Evolutionary conservation across 1,140 invertebrate genomes (phyloP).

Genomic region (Drosophila oshimai): DNA sequence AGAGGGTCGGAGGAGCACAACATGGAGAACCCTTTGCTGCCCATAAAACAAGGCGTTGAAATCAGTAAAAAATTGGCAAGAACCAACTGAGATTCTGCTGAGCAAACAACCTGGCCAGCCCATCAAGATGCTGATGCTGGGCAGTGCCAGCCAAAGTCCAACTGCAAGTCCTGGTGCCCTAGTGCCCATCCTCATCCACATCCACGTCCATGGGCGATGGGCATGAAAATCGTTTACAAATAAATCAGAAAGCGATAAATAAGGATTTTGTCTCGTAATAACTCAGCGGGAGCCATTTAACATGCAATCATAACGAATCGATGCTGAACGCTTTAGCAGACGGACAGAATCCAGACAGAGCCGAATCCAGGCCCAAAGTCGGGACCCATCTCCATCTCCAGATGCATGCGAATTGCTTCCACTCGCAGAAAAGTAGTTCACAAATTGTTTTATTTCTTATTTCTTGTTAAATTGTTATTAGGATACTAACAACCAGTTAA

Average conservation of each 20-base stretch:
- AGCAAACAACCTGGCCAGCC: constrained; percentile 54
- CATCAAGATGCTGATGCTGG: too few relatives aligned
- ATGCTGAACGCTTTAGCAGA: constrained; percentile 77
- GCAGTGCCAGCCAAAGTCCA: constrained; percentile 35
- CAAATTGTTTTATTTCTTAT: too few relatives aligned
- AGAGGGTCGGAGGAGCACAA: background rate
- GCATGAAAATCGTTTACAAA: constrained; percentile 82
- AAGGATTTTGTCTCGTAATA: constrained; percentile 83
- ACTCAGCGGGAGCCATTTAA: constrained; percentile 83
- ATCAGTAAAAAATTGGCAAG: constrained; percentile 57
- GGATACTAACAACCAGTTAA: too few relatives aligned
- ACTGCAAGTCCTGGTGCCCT: constrained; percentile 1
- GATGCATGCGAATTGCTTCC: constrained; percentile 1
- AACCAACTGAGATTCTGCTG: constrained; percentile 20
- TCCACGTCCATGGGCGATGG: constrained; percentile 44
- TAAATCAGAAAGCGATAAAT: constrained; percentile 83
- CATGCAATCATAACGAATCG: constrained; percentile 83
- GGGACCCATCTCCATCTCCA: background rate
- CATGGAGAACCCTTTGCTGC: constrained; percentile 15
- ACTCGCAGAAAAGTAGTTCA: background rate
- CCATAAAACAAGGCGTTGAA: constrained; percentile 73
- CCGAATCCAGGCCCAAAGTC: background rate
- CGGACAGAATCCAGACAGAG: constrained; percentile 35
- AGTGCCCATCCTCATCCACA: constrained; percentile 6
- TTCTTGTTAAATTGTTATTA: too few relatives aligned